Conservation (phyloP, 2,797 vertebrate genomes). For the Hephaestus fuliginosus region DNA sequence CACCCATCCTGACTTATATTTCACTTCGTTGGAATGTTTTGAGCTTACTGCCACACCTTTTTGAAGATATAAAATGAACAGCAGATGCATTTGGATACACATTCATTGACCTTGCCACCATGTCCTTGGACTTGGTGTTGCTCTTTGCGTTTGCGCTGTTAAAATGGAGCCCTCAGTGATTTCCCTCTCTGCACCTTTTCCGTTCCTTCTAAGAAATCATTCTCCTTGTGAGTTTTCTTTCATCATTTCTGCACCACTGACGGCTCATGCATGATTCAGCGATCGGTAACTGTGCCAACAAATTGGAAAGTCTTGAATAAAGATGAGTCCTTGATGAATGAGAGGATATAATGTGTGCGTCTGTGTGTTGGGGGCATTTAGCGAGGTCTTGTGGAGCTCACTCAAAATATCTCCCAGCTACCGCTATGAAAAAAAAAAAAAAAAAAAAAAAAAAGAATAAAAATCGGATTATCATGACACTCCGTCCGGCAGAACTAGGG, state of each 20-base stretch:
- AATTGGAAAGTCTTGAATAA: conserved; percentile 37
- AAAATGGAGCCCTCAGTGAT: neutral
- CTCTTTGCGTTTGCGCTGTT: neutral
- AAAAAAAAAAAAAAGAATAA: neutral
- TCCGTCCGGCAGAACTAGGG: conserved; percentile 14
- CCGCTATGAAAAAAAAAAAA: neutral
- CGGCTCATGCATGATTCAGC: conserved; percentile 35
- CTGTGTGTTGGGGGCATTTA: conserved; percentile 28
- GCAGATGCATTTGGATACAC: neutral
- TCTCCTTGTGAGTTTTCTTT: conserved; percentile 8
- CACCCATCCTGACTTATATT: neutral
- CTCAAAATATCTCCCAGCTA: conserved; percentile 50
- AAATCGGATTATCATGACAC: conserved; percentile 42
- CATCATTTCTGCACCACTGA: neutral
- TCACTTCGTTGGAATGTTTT: neutral
- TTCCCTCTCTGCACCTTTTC: conserved; percentile 17
- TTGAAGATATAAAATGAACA: neutral
- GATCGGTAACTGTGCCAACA: conserved; percentile 30
- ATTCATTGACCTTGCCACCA: neutral
- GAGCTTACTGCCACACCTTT: neutral
- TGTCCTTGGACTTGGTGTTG: neutral
- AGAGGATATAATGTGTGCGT: conserved; percentile 23
- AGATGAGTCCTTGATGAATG: conserved; percentile 47
- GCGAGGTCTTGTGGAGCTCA: conserved; percentile 33
- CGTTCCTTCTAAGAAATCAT: neutral